Evolutionary conservation across 2,113 vertebrate species (phyloP).

Genomic region (Hemichromis elongatus): DNA sequence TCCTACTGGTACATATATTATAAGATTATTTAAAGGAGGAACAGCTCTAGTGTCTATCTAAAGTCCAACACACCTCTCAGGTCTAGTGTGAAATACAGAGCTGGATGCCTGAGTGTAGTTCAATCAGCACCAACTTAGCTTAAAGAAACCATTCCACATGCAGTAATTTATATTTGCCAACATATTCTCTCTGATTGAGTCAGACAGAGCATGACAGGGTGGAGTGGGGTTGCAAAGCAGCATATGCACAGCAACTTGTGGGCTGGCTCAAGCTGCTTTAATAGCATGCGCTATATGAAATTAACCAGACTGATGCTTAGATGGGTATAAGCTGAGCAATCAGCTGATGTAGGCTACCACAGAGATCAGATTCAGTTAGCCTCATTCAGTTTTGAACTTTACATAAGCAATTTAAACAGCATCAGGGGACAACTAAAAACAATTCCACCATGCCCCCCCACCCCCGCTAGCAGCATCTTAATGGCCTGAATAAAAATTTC

Average conservation of each 20-base stretch:
- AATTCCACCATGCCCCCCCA: background rate
- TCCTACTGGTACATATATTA: background rate
- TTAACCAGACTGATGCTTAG: background rate
- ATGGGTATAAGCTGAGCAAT: background rate
- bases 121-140: background rate
- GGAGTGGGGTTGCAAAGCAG: background rate
- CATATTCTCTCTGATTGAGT: background rate
- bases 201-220: background rate
- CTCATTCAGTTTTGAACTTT: background rate
- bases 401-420: background rate
- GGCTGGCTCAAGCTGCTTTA: background rate
- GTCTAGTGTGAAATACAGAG: background rate
- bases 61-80: background rate
- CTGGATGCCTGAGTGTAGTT: background rate
- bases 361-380: background rate
- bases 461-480: background rate
- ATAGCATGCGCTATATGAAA: background rate
- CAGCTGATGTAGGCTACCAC: background rate
- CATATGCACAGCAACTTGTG: background rate
- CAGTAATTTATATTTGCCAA: background rate
- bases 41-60: background rate
- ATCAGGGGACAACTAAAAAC: conserved; percentile 12
- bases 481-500: conserved; percentile 23
- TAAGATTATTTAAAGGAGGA: background rate
- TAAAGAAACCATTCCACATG: background rate